These are phyloP conservation scores for Thymelicus lineola DNA, from an alignment of 2,888 invertebrate genomes.

Conservation along the genomic window DNA sequence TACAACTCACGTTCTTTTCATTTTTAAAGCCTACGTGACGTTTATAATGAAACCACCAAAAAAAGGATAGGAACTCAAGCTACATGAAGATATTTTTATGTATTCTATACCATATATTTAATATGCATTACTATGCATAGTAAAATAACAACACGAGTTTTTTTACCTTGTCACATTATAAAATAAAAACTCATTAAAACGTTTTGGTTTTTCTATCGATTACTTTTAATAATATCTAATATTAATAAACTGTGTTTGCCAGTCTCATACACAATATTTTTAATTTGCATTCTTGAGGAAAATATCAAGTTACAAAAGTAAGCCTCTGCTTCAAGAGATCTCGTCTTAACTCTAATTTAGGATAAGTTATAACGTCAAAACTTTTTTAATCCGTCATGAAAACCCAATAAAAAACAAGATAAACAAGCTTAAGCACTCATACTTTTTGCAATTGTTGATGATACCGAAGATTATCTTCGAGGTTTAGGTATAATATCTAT, in stretches of 20 bases:
- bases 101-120: too few species aligned
- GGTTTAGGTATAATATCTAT: too few species aligned
- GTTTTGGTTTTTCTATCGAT: too few species aligned
- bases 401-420: neutral
- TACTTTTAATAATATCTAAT: too few species aligned
- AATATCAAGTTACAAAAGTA: conserved; percentile 2
- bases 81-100: neutral
- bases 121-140: too few species aligned
- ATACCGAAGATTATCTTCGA: too few species aligned
- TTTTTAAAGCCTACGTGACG: conserved; percentile 20
- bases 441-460: neutral
- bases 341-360: neutral
- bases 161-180: too few species aligned
- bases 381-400: conserved; percentile 7
- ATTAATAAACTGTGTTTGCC: neutral
- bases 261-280: neutral
- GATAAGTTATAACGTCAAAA: neutral
- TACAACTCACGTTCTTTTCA: conserved; percentile 8
- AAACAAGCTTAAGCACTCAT: conserved; percentile 1
- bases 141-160: too few species aligned
- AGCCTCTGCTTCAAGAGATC: neutral
- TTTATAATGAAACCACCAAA: conserved; percentile 28
- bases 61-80: neutral
- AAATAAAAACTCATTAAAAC: too few species aligned
- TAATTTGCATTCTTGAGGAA: neutral